These are phyloP conservation scores for Clarias gariepinus DNA, from an alignment of 2,113 vertebrate genomes.

Conservation along the genomic window DNA sequence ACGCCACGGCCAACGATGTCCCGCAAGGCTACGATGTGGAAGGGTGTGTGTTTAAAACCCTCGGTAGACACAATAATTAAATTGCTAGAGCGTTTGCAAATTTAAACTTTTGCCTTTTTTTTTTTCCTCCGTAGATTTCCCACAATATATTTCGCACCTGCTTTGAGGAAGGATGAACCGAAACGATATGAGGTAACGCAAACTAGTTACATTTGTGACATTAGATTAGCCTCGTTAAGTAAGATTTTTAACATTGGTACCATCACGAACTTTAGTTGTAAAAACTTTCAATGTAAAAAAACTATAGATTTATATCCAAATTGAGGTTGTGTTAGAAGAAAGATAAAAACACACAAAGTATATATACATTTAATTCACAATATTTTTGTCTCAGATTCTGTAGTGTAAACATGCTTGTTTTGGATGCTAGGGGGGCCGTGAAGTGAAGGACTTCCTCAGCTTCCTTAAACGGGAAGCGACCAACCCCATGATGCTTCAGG, in stretches of 20 bases:
- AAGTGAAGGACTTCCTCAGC: conserved; percentile 70
- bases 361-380: no score
- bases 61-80: background rate
- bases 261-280: no score
- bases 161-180: conserved; percentile 66
- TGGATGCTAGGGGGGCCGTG: conserved; percentile 63
- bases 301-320: no score
- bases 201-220: background rate
- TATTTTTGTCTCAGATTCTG: no score
- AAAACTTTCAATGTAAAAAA: no score
- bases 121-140: conserved; percentile 64
- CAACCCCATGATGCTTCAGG: conserved; percentile 22
- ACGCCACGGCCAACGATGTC: conserved; percentile 70
- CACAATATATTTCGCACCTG: conserved; percentile 70
- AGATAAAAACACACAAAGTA: no score
- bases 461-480: conserved; percentile 67
- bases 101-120: background rate
- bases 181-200: conserved; percentile 67
- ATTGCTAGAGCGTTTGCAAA: background rate
- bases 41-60: conserved; percentile 62
- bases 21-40: conserved; percentile 69
- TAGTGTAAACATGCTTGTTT: no score
- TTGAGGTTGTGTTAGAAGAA: no score
- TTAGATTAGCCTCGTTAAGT: background rate
- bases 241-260: no score